Conservation (phyloP, 2,888 invertebrate species). For the Synanthedon tipuliformis region DNA sequence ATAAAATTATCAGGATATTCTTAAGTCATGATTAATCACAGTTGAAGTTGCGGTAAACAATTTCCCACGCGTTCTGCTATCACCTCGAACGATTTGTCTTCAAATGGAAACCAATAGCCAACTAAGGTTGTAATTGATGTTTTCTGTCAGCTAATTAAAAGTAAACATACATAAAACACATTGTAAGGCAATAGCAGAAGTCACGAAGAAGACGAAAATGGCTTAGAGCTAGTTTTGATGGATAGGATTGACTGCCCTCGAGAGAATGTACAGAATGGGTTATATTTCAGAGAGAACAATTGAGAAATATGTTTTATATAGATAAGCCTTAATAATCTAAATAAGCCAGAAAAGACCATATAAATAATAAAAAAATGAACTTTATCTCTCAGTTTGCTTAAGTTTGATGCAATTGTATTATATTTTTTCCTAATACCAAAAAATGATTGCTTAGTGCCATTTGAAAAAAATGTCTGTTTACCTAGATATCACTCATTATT, state of each 20-base stretch:
- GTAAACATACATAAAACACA: conserved; percentile 40
- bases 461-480: too few relatives aligned
- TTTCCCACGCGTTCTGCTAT: conserved; percentile 44
- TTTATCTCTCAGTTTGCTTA: too few relatives aligned
- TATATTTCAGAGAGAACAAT: conserved; percentile 7
- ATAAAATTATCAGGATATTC: too few relatives aligned
- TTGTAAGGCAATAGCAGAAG: conserved; percentile 46
- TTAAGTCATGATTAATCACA: too few relatives aligned
- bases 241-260: conserved; percentile 37
- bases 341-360: too few relatives aligned
- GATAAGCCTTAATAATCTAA: too few relatives aligned
- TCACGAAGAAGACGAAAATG: conserved; percentile 38
- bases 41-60: conserved; percentile 22
- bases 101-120: conserved; percentile 14
- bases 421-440: too few relatives aligned
- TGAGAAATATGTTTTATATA: too few relatives aligned
- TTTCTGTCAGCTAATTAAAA: conserved; percentile 56
- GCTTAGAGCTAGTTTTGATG: conserved; percentile 51
- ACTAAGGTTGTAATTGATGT: conserved; percentile 29
- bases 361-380: too few relatives aligned
- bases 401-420: too few relatives aligned
- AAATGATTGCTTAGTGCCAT: too few relatives aligned
- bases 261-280: conserved; percentile 19
- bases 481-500: too few relatives aligned
- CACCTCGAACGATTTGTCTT: conserved; percentile 27